Base-by-base conservation (phyloP, 2,797 vertebrate species). In the Gadopsis bispinosus region DNA sequence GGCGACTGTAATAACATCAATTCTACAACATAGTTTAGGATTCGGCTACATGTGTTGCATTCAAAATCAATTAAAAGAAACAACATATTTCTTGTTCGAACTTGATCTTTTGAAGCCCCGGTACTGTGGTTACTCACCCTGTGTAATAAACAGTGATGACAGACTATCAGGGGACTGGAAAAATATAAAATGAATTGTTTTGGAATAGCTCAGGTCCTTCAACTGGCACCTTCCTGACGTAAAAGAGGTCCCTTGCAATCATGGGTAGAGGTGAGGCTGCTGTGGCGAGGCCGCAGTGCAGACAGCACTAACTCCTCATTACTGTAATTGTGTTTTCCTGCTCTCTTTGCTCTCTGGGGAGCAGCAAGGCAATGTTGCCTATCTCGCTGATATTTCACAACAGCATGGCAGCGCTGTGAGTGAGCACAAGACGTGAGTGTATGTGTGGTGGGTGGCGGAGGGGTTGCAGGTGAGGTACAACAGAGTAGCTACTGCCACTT, bases 301-400 rank as follows among this genome's bases (percentile, higher is more conserved):
- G 50, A 76, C 58, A 73, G 66, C 45, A 29, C 55, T 13, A 69
- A 60, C 77, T 75, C 54, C 61, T 84, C 62, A 86, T 91, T 85
- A 87, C 39, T 14, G 43, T 81, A 73, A 87, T 78, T 83, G 85
- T 78, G 59, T 85, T 81, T 88, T 69, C 54, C 69, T 71, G 41
- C 48, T 68, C 69, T 73, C 55, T 69, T 50, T 48, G 43, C 79
- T 85, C 81, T 69, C 67, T 37, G 48, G 78, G 77, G 83, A 85
- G 75, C 56, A 45, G 84, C 35, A 20, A 77, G 55, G 47, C 59
- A 65, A 61, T 13, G 31, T 56, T 71, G 62, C 84, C 89, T 90
- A 86, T 89, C 85, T 87, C 29, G 9, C 73, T 87, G 81, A 82
- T 80, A 90, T 92, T 93, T 90, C 55, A 80, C 78, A 75, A 79